A percentile compares a stretch with the other conserved stretches of the same genome.
phyloP scores from a whole-genome alignment of 2,113 vertebrate species.

The Passer montanus region DNA sequence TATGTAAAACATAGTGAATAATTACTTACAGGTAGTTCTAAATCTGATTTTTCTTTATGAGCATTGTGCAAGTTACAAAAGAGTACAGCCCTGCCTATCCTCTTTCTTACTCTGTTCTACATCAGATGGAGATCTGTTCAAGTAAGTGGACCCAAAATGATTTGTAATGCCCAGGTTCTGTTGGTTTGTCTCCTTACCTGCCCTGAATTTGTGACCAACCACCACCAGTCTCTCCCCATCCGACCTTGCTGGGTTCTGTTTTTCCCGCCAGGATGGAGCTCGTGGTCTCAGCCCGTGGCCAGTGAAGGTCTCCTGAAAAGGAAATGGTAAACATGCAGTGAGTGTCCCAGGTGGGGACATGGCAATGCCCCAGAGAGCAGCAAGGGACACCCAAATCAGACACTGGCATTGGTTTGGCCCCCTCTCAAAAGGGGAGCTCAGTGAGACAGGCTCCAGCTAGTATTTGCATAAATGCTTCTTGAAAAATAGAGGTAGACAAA shows the following conservation, averaged over 20 bases:
- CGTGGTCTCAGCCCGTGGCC: fast-evolving
- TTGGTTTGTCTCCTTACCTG: neutral
- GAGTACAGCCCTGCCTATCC: neutral
- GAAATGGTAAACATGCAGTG: neutral
- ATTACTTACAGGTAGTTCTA: neutral
- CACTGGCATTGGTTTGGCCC: fast-evolving
- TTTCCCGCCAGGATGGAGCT: neutral
- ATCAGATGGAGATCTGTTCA: neutral
- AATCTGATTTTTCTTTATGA: neutral
- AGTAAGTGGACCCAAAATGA: neutral
- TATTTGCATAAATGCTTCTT: neutral
- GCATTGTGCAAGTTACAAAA: neutral
- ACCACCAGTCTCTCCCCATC: neutral
- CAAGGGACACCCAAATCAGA: neutral
- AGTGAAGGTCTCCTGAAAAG: neutral
- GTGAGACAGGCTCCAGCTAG: neutral
- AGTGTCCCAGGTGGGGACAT: neutral
- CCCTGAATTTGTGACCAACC: neutral
- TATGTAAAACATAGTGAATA: neutral
- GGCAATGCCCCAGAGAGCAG: neutral
- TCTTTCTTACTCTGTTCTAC: neutral
- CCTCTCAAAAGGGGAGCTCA: neutral
- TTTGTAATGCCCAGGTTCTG: neutral
- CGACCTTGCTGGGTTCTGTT: neutral
- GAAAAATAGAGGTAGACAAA: neutral